Percentiles rank a stretch among this genome's conserved stretches.
These are phyloP conservation scores for Actias luna DNA, from an alignment of 2,888 invertebrate species.

Conservation along the genomic window DNA sequence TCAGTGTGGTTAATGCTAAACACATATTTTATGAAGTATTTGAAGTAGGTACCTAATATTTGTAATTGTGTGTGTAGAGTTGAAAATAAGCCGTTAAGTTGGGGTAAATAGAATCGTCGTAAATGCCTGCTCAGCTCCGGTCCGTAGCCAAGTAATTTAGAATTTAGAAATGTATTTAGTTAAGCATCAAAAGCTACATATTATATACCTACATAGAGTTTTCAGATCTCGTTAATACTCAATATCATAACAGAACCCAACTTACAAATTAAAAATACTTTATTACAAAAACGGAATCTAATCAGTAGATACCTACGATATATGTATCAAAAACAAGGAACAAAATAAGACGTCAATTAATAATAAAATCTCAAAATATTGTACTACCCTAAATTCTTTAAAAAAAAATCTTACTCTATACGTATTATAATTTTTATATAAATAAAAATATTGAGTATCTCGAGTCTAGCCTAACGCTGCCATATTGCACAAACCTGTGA, in stretches of 20 bases:
- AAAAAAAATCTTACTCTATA: no score
- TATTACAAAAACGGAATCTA: no score
- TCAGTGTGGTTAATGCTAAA: conserved; percentile 64
- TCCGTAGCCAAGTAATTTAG: conserved; percentile 17
- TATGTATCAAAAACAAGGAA: no score
- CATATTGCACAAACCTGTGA: not conserved
- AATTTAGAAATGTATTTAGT: conserved; percentile 7
- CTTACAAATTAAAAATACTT: no score
- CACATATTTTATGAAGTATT: conserved; percentile 7
- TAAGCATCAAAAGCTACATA: not conserved
- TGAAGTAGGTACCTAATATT: conserved; percentile 26
- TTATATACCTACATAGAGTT: not conserved
- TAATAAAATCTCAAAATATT: no score
- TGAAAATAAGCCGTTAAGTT: not conserved
- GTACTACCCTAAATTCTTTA: no score
- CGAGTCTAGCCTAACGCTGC: not conserved
- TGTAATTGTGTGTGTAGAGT: not conserved
- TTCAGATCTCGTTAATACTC: not conserved
- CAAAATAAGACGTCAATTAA: no score
- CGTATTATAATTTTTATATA: not conserved
- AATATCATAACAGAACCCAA: not conserved
- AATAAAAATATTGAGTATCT: not conserved
- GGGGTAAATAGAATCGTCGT: conserved; percentile 14
- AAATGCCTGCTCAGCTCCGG: conserved; percentile 21
- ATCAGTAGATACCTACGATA: no score